Conservation (phyloP, 2,888 invertebrate genomes). For the Phengaris arion region DNA sequence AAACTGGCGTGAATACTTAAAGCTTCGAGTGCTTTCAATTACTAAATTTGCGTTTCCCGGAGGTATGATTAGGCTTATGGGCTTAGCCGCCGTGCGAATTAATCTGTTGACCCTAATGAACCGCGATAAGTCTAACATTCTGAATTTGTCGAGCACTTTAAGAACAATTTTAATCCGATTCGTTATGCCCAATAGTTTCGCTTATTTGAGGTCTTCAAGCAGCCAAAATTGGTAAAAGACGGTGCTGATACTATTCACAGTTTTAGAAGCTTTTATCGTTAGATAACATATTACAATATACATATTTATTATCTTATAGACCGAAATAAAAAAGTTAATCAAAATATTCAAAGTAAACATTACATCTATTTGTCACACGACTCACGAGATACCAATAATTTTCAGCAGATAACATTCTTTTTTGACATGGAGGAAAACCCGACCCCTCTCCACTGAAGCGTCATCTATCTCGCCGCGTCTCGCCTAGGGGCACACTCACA, state of each 20-base stretch:
- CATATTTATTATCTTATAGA: too few relatives aligned
- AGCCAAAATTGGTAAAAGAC: neutral
- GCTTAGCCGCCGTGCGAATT: neutral
- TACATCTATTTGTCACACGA: neutral
- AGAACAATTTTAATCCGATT: neutral
- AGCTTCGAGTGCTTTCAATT: neutral
- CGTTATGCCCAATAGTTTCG: neutral
- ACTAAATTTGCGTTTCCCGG: slow-evolving; percentile 7
- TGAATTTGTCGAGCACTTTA: neutral
- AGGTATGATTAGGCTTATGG: neutral
- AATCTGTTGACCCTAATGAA: slow-evolving; percentile 8
- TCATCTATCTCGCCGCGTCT: neutral
- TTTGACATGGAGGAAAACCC: neutral
- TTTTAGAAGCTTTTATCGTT: neutral
- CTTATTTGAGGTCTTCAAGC: neutral
- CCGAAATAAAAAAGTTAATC: too few relatives aligned
- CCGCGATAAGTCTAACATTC: neutral
- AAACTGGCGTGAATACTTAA: slow-evolving; percentile 3
- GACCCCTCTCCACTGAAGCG: slow-evolving; percentile 7
- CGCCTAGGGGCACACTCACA: too few relatives aligned
- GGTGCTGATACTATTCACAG: neutral
- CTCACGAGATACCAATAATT: too few relatives aligned
- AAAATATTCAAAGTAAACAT: too few relatives aligned
- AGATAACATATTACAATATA: neutral
- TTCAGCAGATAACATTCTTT: neutral